Percentiles rank a stretch among this genome's conserved stretches.
Evolutionary conservation across 2,113 vertebrate genomes (phyloP).

Genomic region (Equus przewalskii): DNA sequence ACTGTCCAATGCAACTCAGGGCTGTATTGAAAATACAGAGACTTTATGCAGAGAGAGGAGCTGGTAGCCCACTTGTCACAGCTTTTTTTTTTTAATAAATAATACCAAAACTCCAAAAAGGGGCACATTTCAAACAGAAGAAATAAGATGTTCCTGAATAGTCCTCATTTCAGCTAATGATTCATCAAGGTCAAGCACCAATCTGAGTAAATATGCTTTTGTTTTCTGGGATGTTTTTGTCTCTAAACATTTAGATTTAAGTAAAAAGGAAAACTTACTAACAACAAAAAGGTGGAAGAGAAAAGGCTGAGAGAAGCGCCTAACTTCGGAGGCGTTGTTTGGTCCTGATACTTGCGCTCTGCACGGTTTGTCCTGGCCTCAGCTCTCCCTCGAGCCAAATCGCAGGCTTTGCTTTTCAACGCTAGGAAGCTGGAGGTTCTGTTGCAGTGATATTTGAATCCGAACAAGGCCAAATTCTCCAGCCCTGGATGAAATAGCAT

Average conservation of each 20-base stretch:
- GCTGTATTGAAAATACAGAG: not conserved
- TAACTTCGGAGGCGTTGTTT: not conserved
- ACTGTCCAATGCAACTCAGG: not conserved
- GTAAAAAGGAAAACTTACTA: not conserved
- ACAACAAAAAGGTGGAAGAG: not conserved
- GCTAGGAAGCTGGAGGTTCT: not conserved
- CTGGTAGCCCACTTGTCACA: not conserved
- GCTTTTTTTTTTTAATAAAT: not conserved
- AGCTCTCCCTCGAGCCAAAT: no score
- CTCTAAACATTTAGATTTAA: not conserved
- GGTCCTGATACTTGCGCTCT: not conserved
- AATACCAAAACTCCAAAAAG: not conserved
- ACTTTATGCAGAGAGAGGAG: not conserved
- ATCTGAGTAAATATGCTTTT: not conserved
- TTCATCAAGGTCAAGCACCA: not conserved
- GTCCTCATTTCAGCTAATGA: conserved; percentile 13
- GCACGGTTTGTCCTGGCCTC: not conserved
- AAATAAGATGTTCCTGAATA: conserved; percentile 12
- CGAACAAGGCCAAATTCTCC: not conserved
- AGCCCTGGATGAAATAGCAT: not conserved
- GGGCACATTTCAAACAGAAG: conserved; percentile 20
- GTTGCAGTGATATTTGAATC: not conserved
- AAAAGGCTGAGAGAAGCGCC: not conserved
- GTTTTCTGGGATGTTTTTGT: not conserved
- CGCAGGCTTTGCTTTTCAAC: not conserved